Conservation (phyloP, 2,113 vertebrate species). For the Vulpes ferrilata region DNA sequence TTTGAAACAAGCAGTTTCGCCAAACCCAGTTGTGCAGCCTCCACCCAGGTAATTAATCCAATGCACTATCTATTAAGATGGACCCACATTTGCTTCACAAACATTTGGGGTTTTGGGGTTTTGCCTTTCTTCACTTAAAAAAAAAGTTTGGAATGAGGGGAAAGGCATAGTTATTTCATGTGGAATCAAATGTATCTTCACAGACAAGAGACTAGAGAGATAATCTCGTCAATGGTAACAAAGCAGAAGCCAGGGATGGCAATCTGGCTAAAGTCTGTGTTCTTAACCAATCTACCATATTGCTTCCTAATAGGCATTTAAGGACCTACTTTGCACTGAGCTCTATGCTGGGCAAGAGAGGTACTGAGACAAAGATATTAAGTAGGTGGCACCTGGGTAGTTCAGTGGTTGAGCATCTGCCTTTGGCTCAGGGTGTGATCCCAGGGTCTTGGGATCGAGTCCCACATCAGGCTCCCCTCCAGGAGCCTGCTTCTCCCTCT, state of each 20-base stretch:
- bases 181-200: conserved; percentile 68
- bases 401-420: too few relatives aligned
- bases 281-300: not conserved
- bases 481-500: too few relatives aligned
- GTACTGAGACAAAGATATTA: not conserved
- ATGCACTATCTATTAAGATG: conserved; percentile 52
- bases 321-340: not conserved
- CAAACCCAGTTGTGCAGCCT: conserved; percentile 49
- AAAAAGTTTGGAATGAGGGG: conserved; percentile 66
- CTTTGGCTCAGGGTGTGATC: too few relatives aligned
- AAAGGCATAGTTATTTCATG: conserved; percentile 71
- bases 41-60: conserved; percentile 1
- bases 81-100: conserved; percentile 52
- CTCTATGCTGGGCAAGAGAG: not conserved
- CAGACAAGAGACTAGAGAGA: conserved; percentile 62
- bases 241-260: not conserved
- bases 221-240: conserved; percentile 50
- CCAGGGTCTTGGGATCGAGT: too few relatives aligned
- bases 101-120: not conserved
- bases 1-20: conserved; percentile 4
- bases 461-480: too few relatives aligned
- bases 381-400: too few relatives aligned
- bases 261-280: not conserved
- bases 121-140: not conserved
- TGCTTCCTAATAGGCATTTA: not conserved